These are phyloP conservation scores for Dolichallabes microphthalmus DNA, from an alignment of 2,113 vertebrate species.

Conservation along the genomic window DNA sequence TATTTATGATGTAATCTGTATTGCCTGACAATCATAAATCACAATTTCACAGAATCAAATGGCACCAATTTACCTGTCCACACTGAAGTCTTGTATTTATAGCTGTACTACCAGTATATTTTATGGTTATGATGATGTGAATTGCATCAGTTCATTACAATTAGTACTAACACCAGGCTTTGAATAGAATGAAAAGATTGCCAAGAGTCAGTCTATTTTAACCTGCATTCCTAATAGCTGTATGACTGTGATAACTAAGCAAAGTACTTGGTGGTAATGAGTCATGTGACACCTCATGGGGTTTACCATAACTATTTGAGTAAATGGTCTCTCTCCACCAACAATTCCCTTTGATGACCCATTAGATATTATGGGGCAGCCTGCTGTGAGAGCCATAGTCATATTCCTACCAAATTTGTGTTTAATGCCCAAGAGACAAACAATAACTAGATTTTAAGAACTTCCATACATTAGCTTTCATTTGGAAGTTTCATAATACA, in stretches of 20 bases:
- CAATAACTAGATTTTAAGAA: constrained; percentile 77
- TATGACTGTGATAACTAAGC: constrained; percentile 64
- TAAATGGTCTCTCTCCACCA: constrained; percentile 77
- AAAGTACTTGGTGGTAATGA: constrained; percentile 72
- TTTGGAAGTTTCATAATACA: constrained; percentile 61
- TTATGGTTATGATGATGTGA: constrained; percentile 56
- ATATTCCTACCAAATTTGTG: constrained; percentile 76
- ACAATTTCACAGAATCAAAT: constrained; percentile 50
- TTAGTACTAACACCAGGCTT: constrained; percentile 54
- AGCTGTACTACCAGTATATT: constrained; percentile 51
- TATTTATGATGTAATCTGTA: constrained; percentile 50
- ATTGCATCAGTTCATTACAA: constrained; percentile 55
- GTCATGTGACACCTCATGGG: constrained; percentile 79
- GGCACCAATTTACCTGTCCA: constrained; percentile 45
- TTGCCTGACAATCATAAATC: constrained; percentile 54
- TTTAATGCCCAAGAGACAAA: constrained; percentile 80
- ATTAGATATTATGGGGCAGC: constrained; percentile 81
- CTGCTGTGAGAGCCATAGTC: constrained; percentile 73
- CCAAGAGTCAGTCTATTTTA: constrained; percentile 56
- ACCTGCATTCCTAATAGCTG: constrained; percentile 61
- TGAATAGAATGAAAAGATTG: constrained; percentile 53
- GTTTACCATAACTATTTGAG: constrained; percentile 77
- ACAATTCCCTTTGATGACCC: constrained; percentile 80
- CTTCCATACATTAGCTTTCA: constrained; percentile 53
- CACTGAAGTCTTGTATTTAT: constrained; percentile 52